Percentiles rank a stretch among this genome's conserved stretches.
These are phyloP conservation scores for Tetragonisca angustula DNA, from an alignment of 2,888 invertebrate species.

Conservation along the genomic window DNA sequence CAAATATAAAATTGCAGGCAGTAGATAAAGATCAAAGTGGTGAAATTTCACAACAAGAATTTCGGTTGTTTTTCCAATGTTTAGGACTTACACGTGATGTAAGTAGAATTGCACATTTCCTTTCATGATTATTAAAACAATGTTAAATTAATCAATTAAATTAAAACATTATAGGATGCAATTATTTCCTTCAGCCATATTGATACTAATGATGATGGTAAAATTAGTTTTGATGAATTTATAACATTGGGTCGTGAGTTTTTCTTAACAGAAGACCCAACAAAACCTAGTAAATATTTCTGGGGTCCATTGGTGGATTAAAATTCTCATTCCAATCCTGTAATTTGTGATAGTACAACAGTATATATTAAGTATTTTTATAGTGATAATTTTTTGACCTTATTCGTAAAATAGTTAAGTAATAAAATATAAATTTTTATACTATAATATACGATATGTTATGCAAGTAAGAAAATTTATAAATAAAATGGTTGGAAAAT, in stretches of 20 bases:
- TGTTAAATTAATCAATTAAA: conserved; percentile 13
- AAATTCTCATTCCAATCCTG: conserved; percentile 35
- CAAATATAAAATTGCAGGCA: conserved; percentile 85
- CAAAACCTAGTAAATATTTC: conserved; percentile 92
- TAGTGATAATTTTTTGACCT: conserved; percentile 6
- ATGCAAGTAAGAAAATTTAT: conserved; percentile 15
- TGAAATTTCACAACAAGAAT: conserved; percentile 91
- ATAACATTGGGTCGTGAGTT: conserved; percentile 92
- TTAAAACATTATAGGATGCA: conserved; percentile 85
- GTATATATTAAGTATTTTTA: conserved; percentile 13
- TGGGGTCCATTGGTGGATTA: conserved; percentile 92
- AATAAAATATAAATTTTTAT: conserved; percentile 28
- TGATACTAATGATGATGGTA: conserved; percentile 92
- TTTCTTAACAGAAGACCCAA: conserved; percentile 91
- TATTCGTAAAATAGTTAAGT: conserved; percentile 27
- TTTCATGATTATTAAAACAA: background rate
- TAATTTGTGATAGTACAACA: conserved; percentile 57
- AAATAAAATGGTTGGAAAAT: conserved; percentile 29
- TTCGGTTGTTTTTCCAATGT: conserved; percentile 92
- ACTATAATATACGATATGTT: background rate
- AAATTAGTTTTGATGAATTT: conserved; percentile 91
- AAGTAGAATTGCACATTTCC: conserved; percentile 62
- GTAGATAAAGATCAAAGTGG: conserved; percentile 93
- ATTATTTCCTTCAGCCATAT: conserved; percentile 91
- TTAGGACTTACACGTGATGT: conserved; percentile 90